phyloP scores from a whole-genome alignment of 2,888 invertebrate species.

The Epistrophella euchroma region DNA sequence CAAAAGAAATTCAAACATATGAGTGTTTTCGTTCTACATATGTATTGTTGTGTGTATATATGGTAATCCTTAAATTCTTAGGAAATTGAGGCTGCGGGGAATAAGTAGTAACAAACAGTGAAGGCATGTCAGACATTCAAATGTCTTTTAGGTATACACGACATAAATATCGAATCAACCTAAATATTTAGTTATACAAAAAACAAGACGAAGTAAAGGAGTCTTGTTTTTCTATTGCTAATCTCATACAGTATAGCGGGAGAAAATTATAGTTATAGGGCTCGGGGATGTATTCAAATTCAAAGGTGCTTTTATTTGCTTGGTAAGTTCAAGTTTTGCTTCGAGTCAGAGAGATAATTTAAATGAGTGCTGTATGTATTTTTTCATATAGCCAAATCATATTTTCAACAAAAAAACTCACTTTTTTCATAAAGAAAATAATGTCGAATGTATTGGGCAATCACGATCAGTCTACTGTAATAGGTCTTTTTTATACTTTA shows the following conservation, averaged over 20 bases:
- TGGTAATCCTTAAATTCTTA: conserved; percentile 31
- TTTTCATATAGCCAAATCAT: no score
- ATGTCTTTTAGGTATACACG: conserved; percentile 28
- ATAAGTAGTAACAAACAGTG: conserved; percentile 29
- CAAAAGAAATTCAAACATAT: conserved; percentile 12
- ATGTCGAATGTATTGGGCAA: no score
- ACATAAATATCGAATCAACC: conserved; percentile 39
- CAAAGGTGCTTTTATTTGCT: background rate
- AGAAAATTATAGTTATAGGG: background rate
- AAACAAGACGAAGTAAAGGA: background rate
- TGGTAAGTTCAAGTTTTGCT: no score
- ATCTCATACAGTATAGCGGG: background rate
- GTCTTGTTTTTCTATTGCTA: background rate
- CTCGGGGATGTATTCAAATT: background rate
- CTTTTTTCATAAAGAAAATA: no score
- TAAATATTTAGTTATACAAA: conserved; percentile 17
- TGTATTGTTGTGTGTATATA: background rate
- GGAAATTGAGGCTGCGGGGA: conserved; percentile 13
- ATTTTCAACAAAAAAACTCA: no score
- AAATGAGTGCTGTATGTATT: no score
- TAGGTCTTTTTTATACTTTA: no score
- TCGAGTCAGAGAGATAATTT: no score
- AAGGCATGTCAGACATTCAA: conserved; percentile 50
- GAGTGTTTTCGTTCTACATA: background rate
- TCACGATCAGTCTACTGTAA: no score